These are phyloP conservation scores for Urocolius indicus DNA, from an alignment of 2,113 vertebrate species.

Conservation along the genomic window DNA sequence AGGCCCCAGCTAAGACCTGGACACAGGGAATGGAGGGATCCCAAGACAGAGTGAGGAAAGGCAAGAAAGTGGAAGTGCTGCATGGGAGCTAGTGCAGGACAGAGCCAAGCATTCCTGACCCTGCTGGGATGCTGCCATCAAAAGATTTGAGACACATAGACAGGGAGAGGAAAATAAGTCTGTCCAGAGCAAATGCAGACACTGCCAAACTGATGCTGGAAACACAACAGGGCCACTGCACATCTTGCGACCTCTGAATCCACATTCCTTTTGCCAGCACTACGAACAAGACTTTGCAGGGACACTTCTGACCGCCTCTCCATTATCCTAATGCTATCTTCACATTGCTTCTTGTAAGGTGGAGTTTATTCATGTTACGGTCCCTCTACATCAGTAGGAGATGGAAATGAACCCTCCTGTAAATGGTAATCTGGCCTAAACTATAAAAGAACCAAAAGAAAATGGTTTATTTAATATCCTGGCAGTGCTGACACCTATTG, in stretches of 20 bases:
- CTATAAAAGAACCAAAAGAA: background rate
- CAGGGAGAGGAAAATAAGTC: background rate
- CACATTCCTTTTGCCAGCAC: background rate
- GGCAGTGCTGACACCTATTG: background rate
- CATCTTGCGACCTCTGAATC: background rate
- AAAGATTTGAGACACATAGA: background rate
- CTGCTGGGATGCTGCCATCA: accelerated
- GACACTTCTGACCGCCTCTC: background rate
- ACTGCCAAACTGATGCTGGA: background rate
- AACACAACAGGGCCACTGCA: background rate
- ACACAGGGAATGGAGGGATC: accelerated
- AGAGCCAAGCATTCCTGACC: background rate
- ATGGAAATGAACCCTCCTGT: background rate
- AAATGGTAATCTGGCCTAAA: background rate
- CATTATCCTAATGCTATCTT: background rate
- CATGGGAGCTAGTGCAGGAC: background rate
- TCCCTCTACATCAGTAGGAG: background rate
- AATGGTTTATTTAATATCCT: slow-evolving; percentile 18
- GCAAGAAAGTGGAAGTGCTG: background rate
- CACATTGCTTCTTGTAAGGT: background rate
- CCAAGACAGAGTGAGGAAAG: background rate
- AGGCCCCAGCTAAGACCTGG: background rate
- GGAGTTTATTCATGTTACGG: background rate
- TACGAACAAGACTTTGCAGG: background rate
- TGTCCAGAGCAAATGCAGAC: background rate